Evolutionary conservation across 2,797 vertebrate species (phyloP).

Genomic region (Thamnophis elegans): DNA sequence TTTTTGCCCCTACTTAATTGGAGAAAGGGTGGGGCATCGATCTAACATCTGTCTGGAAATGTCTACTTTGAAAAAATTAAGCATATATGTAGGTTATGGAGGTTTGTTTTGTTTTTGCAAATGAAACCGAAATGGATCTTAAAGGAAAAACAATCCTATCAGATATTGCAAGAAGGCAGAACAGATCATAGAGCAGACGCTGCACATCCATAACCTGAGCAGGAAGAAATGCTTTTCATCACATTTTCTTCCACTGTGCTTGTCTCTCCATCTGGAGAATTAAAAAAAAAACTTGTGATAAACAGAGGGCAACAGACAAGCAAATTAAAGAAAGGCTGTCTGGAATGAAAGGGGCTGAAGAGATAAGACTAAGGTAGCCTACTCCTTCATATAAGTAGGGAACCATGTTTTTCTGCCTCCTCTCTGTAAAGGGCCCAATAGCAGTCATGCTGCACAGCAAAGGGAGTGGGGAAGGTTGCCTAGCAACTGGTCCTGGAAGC

Average conservation of each 20-base stretch:
- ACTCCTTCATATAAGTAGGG: not conserved
- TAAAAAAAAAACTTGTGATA: not conserved
- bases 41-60: not conserved
- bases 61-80: not conserved
- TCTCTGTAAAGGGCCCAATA: not conserved
- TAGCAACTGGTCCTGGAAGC: slow-evolving; percentile 37
- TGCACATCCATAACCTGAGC: not conserved
- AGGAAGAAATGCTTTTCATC: not conserved
- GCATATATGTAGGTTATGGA: not conserved
- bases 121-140: not conserved
- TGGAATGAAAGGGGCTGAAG: not conserved
- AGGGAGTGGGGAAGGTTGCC: slow-evolving; percentile 45
- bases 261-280: not conserved
- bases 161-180: not conserved
- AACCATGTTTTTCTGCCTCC: slow-evolving; percentile 1
- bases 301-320: not conserved
- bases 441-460: slow-evolving; percentile 26
- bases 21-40: not conserved
- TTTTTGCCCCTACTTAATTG: not conserved
- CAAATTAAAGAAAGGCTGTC: not conserved
- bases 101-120: no score
- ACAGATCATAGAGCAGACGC: not conserved
- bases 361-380: not conserved
- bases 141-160: not conserved
- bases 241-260: not conserved